These are phyloP conservation scores for Agrotis clavis DNA, from an alignment of 2,888 invertebrate genomes.

Conservation along the genomic window DNA sequence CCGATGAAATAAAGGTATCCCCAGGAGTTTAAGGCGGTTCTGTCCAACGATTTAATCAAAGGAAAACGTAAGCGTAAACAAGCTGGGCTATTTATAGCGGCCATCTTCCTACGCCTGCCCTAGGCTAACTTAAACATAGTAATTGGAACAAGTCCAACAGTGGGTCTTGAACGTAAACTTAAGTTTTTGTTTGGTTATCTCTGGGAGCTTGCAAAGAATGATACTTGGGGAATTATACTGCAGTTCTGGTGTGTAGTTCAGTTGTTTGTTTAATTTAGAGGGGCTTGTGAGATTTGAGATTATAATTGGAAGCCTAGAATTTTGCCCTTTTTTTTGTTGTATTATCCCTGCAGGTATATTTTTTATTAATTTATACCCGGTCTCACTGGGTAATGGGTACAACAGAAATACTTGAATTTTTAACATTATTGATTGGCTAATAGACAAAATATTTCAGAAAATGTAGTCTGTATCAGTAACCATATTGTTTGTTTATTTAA, in stretches of 20 bases:
- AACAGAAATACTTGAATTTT: no score
- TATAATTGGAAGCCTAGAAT: neutral
- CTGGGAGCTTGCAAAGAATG: neutral
- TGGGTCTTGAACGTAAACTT: constrained; percentile 38
- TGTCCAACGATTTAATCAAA: constrained; percentile 43
- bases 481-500: no score
- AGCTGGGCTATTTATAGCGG: constrained; percentile 46
- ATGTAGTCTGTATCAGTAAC: no score
- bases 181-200: constrained; percentile 51
- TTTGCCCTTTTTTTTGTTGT: neutral
- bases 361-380: neutral
- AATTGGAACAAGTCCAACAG: constrained; percentile 60
- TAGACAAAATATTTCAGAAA: no score
- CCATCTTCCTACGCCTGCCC: constrained; percentile 37
- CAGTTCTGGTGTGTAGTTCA: constrained; percentile 3
- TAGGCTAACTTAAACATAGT: constrained; percentile 33
- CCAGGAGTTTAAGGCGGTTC: constrained; percentile 16
- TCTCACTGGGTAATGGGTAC: neutral
- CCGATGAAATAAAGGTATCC: constrained; percentile 27
- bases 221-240: constrained; percentile 17
- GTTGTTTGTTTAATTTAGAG: neutral
- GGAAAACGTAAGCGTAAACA: constrained; percentile 34
- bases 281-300: neutral
- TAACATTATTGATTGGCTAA: no score
- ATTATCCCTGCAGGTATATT: neutral